Conservation (phyloP, 2,113 vertebrate genomes). For the Dicaeum eximium region DNA sequence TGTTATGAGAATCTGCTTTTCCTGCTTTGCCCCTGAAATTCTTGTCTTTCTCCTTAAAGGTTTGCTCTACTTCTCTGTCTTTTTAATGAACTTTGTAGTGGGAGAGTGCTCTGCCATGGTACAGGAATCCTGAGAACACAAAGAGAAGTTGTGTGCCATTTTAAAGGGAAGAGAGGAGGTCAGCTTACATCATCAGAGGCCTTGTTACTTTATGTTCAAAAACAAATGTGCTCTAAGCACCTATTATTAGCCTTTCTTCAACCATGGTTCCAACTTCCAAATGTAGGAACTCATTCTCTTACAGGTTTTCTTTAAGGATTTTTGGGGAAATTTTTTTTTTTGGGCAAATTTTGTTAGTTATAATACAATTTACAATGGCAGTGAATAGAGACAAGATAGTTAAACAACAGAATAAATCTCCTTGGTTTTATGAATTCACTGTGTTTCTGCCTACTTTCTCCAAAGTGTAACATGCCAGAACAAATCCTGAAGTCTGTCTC, state of each 20-base stretch:
- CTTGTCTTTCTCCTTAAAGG: neutral
- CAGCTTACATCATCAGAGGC: neutral
- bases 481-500: neutral
- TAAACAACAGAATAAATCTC: neutral
- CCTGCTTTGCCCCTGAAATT: neutral
- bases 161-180: neutral
- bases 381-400: neutral
- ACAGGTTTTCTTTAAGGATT: neutral
- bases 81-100: neutral
- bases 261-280: neutral
- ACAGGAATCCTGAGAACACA: neutral
- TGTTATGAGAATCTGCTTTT: neutral
- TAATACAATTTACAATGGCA: neutral
- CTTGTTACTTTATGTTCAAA: neutral
- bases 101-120: neutral
- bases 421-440: neutral
- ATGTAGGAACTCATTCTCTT: neutral
- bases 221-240: neutral
- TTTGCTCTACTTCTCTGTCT: neutral
- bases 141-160: neutral
- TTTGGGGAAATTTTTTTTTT: neutral
- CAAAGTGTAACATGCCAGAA: neutral
- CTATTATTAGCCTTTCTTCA: neutral
- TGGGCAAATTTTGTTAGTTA: neutral
- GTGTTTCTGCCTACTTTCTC: neutral